phyloP scores from a whole-genome alignment of 2,888 invertebrate species.

The Anaspis maculata region DNA sequence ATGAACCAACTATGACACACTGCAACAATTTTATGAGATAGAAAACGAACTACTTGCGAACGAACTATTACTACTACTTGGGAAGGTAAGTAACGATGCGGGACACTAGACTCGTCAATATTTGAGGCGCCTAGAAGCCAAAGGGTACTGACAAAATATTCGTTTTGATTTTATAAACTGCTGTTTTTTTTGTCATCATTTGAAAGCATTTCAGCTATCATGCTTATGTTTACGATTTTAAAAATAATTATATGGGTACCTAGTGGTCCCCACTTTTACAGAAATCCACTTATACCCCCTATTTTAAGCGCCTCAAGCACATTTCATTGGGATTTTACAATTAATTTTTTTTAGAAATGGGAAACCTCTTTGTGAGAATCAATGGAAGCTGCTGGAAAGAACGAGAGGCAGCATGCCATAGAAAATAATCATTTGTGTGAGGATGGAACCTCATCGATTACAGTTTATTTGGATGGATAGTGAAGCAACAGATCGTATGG shows the following conservation, averaged over 20 bases:
- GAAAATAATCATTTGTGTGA: background rate
- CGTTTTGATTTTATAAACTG: too few relatives aligned
- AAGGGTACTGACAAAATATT: too few relatives aligned
- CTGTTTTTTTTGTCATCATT: too few relatives aligned
- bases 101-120: background rate
- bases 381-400: conserved; percentile 1
- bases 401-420: conserved; percentile 1
- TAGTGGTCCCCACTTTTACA: too few relatives aligned
- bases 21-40: conserved; percentile 2
- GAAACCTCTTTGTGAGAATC: background rate
- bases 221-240: too few relatives aligned
- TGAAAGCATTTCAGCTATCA: too few relatives aligned
- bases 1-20: conserved; percentile 4
- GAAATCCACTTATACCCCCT: too few relatives aligned
- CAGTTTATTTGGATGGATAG: conserved; percentile 20
- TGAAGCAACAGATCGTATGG: conserved; percentile 21
- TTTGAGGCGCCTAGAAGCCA: too few relatives aligned
- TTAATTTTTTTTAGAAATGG: conserved; percentile 1
- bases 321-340: background rate
- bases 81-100: conserved; percentile 2
- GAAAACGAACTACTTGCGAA: conserved; percentile 2
- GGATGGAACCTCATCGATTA: conserved; percentile 14
- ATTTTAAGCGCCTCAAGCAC: too few relatives aligned
- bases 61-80: too few relatives aligned
- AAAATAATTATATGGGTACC: too few relatives aligned